These are phyloP conservation scores for Ellobius talpinus DNA, from an alignment of 2,113 vertebrate species.

Conservation along the genomic window DNA sequence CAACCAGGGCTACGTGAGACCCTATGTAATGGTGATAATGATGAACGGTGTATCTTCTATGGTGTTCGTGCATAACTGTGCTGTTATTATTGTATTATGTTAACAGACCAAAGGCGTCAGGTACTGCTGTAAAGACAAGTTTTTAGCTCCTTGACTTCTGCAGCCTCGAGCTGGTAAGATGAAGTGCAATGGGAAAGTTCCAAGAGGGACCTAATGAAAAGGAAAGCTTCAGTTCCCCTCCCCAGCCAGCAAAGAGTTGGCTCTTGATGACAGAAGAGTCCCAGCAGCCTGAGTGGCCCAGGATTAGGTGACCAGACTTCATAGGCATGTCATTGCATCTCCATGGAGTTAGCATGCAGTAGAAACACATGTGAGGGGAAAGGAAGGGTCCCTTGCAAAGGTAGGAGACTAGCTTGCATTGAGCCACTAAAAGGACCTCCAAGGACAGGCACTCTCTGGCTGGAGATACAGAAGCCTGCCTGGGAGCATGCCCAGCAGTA, in stretches of 20 bases:
- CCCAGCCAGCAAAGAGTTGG: neutral
- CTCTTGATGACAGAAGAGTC: neutral
- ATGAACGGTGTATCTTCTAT: neutral
- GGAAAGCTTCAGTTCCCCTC: neutral
- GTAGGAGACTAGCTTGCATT: neutral
- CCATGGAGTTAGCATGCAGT: neutral
- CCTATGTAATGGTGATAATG: neutral
- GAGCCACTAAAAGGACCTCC: too few species aligned
- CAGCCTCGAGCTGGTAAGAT: neutral
- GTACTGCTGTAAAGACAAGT: neutral
- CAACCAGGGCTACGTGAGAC: neutral
- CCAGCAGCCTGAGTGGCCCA: neutral
- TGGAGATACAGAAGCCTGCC: neutral
- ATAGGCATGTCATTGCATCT: neutral
- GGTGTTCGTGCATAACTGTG: neutral
- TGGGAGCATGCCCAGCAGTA: neutral
- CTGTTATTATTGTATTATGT: neutral
- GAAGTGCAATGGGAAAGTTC: neutral
- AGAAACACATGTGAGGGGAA: neutral
- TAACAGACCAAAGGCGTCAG: neutral
- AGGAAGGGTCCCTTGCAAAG: neutral
- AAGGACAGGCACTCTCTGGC: neutral
- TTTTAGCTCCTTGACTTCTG: neutral
- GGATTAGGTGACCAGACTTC: neutral
- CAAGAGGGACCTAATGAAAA: neutral